A percentile compares a stretch with the other conserved stretches of the same genome.
These are phyloP conservation scores for Gasteruption jaculator DNA, from an alignment of 2,888 invertebrate species.

Conservation along the genomic window DNA sequence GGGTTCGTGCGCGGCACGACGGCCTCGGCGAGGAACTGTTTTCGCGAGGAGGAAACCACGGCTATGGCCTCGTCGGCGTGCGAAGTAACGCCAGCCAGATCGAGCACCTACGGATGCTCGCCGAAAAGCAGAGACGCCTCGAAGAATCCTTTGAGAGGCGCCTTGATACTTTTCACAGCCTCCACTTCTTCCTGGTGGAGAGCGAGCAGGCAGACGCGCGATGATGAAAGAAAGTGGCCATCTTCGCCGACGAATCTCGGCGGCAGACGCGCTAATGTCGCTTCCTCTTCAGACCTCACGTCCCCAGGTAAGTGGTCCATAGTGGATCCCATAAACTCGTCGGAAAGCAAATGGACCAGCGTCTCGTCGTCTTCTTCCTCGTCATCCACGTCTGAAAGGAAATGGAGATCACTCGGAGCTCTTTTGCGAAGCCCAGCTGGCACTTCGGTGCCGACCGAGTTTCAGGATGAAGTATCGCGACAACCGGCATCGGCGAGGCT, in stretches of 20 bases:
- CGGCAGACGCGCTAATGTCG: conserved; percentile 22
- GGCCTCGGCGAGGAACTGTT: conserved; percentile 29
- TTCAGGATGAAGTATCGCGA: conserved; percentile 40
- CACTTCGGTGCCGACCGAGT: conserved; percentile 37
- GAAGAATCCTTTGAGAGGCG: conserved; percentile 43
- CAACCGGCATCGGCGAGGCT: conserved; percentile 15
- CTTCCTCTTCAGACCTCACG: conserved; percentile 27
- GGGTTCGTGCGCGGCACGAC: conserved; percentile 47
- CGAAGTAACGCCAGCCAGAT: conserved; percentile 16
- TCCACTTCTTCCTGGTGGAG: conserved; percentile 50
- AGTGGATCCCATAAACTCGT: no score
- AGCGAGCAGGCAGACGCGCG: conserved; percentile 42
- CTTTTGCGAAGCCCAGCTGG: conserved; percentile 43
- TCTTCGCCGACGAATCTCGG: conserved; percentile 28
- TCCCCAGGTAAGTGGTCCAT: conserved; percentile 29
- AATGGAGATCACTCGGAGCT: conserved; percentile 53
- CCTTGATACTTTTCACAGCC: conserved; percentile 43
- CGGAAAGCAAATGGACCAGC: conserved; percentile 41
- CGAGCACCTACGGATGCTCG: conserved; percentile 26
- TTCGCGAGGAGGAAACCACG: conserved; percentile 33
- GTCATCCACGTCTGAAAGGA: conserved; percentile 45
- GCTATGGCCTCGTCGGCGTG: no score
- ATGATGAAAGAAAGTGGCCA: conserved; percentile 38
- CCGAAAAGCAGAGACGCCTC: conserved; percentile 28
- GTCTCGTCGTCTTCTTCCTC: conserved; percentile 35